These are phyloP conservation scores for Drosophila ambigua DNA, from an alignment of 1,140 invertebrate genomes.

Conservation along the genomic window DNA sequence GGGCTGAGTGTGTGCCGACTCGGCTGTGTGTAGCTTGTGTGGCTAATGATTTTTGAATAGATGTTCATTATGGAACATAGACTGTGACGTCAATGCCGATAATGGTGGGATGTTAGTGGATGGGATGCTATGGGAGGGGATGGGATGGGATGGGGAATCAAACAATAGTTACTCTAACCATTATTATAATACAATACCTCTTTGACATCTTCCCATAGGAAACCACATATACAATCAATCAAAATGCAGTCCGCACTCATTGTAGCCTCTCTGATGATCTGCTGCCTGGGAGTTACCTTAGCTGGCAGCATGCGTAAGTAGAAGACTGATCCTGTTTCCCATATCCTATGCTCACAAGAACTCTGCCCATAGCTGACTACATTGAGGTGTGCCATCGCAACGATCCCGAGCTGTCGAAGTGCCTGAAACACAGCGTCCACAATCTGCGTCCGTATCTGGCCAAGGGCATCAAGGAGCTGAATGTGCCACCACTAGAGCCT, in stretches of 20 bases:
- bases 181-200: neutral
- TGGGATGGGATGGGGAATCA: neutral
- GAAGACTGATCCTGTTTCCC: too few relatives aligned
- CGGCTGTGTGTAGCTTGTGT: neutral
- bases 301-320: slow-evolving; percentile 65
- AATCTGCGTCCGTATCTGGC: slow-evolving; percentile 84
- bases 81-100: slow-evolving; percentile 3
- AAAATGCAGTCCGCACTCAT: slow-evolving; percentile 58
- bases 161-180: neutral
- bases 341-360: neutral
- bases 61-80: neutral
- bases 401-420: slow-evolving; percentile 86
- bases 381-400: slow-evolving; percentile 86
- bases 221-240: neutral
- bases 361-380: slow-evolving; percentile 85
- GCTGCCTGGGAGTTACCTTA: slow-evolving; percentile 33
- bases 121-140: too few relatives aligned
- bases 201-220: slow-evolving; percentile 9
- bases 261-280: slow-evolving; percentile 33
- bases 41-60: slow-evolving; percentile 6
- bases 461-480: slow-evolving; percentile 86
- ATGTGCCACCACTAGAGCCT: slow-evolving; percentile 87
- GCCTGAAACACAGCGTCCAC: slow-evolving; percentile 85
- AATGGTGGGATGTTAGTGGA: neutral
- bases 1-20: neutral